Evolutionary conservation across 2,888 invertebrate genomes (phyloP), one percentile per base, ranked within the genome.

Genomic region (Dioctria linearis): DNA sequence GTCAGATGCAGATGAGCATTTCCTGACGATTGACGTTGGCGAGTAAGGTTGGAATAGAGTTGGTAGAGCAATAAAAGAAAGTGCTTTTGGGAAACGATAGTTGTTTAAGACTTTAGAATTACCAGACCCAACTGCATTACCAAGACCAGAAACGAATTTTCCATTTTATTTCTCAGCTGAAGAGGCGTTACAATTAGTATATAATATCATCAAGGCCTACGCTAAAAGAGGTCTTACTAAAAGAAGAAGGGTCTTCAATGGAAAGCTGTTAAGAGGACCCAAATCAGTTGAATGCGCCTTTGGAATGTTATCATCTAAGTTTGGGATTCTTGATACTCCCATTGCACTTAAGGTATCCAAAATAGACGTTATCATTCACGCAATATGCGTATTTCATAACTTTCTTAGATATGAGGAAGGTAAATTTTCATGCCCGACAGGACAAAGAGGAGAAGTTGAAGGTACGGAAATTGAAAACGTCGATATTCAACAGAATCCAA

Each of bases 21-120:
- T 75, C 40, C 11, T 75, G 49, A 37, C 54, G 8, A 54, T 75
- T 75, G 75, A 75, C 54, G 54, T 75, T 11, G 75, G 57, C 8
- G 54, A 37, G 8, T 75, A 75, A 25, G 75, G 57, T n/a, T 54
- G 75, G n/a, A 49, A 75, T 54, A 75, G 75, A 5, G 51, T 6
- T 57, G n/a, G 5, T 11, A 39, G 75, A 51, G 54, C 54, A 6
- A 9, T 75, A 13, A 57, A 57, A 57, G 57, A 57, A 57, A 57
- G 57, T 57, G 57, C 57, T 13, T 57, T 57, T 57, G 57, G 57
- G 57, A 4, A 75, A 54, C 39, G 9, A 54, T 75, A 3, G 1
- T 3, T 57, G 4, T 49, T 3, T 3, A n/a, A n/a, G 6, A 54
- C 2, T 54, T 25, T 54, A 54, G 51, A 54, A 2, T 39, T 75